phyloP scores from a whole-genome alignment of 2,888 invertebrate species.

The Colletes collaris region DNA sequence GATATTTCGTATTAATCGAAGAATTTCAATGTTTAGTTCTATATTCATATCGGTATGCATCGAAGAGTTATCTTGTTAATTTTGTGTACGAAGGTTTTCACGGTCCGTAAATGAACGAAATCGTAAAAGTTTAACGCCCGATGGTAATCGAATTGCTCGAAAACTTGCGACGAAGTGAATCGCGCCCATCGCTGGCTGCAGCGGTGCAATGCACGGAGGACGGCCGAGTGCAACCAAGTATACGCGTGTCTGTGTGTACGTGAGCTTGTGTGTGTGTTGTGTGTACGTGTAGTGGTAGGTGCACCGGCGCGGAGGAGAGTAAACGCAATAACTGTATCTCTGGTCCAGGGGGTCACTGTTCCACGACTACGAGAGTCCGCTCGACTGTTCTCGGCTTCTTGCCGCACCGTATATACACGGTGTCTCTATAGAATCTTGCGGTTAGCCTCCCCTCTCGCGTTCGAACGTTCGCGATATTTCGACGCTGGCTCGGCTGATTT shows the following conservation, averaged over 20 bases:
- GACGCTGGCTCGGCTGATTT: no score
- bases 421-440: conserved; percentile 19
- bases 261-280: conserved; percentile 2
- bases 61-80: no score
- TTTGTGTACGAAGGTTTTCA: no score
- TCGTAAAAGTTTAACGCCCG: no score
- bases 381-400: conserved; percentile 54
- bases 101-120: no score
- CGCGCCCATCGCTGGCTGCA: conserved; percentile 46
- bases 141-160: no score
- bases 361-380: conserved; percentile 62
- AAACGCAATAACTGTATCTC: conserved; percentile 73
- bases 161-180: conserved; percentile 13
- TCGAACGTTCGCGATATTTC: not conserved
- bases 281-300: conserved; percentile 47
- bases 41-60: no score
- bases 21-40: no score
- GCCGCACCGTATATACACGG: conserved; percentile 48
- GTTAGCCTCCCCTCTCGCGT: no score
- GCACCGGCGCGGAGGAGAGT: conserved; percentile 65
- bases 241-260: not conserved
- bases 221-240: conserved; percentile 57
- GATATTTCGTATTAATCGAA: no score
- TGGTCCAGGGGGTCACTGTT: conserved; percentile 73
- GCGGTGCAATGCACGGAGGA: conserved; percentile 61